Evolutionary conservation across 2,797 vertebrate genomes (phyloP).

Genomic region (Diglossa cyanea): DNA sequence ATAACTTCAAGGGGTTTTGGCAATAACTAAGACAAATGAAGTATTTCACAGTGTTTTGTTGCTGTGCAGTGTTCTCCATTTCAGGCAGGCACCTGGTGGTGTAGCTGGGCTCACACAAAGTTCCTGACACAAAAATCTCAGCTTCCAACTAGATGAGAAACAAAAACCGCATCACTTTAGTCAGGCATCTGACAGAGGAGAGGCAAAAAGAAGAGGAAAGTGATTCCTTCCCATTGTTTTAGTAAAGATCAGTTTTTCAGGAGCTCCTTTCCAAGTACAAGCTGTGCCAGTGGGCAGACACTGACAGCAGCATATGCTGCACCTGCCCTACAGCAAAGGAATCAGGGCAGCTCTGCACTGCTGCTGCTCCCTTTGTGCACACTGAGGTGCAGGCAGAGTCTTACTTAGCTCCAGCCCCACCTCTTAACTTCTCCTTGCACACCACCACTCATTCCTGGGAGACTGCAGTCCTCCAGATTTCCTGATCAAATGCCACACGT

Average conservation of each 20-base stretch:
- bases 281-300: background rate
- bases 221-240: background rate
- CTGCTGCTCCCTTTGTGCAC: rapidly evolving
- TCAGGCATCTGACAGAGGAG: background rate
- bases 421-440: background rate
- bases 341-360: background rate
- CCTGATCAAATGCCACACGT: background rate
- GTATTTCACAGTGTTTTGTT: background rate
- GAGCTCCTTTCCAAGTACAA: background rate
- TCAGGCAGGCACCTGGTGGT: background rate
- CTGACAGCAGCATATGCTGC: background rate
- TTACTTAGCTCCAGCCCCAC: background rate
- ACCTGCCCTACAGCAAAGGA: background rate
- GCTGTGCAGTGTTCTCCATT: background rate
- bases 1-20: background rate
- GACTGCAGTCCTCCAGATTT: background rate
- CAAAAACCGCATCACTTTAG: background rate
- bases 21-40: background rate
- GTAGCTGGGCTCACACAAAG: background rate
- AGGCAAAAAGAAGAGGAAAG: background rate
- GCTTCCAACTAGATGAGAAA: background rate
- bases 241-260: background rate
- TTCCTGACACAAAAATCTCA: background rate
- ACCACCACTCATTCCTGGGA: background rate
- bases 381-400: background rate